These are phyloP conservation scores for Ptychoptera albimana DNA, from an alignment of 2,888 invertebrate genomes.

Conservation along the genomic window DNA sequence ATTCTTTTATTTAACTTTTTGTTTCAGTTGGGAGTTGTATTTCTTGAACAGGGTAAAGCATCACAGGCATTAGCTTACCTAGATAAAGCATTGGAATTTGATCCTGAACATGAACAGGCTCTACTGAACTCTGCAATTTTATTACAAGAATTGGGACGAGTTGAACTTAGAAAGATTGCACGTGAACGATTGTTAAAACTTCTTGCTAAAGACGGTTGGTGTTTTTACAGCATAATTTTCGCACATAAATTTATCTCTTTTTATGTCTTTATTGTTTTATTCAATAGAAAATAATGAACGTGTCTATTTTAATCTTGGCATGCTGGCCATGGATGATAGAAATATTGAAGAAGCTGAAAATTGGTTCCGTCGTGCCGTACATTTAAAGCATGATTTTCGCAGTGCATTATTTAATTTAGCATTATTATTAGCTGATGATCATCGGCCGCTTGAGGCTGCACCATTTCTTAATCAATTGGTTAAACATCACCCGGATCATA, in stretches of 20 bases:
- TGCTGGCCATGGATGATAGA: slow-evolving; percentile 92
- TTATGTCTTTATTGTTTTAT: neutral
- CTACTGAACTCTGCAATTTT: slow-evolving; percentile 88
- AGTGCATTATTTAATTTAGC: slow-evolving; percentile 92
- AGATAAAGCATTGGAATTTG: slow-evolving; percentile 80
- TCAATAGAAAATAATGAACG: slow-evolving; percentile 62
- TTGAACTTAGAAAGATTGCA: slow-evolving; percentile 63
- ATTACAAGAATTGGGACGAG: slow-evolving; percentile 75
- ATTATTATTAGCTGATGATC: slow-evolving; percentile 71
- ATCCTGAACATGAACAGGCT: slow-evolving; percentile 91
- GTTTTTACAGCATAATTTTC: neutral
- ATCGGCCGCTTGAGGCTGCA: slow-evolving; percentile 78
- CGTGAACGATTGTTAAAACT: slow-evolving; percentile 67
- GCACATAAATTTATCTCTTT: neutral
- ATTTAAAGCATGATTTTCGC: slow-evolving; percentile 74
- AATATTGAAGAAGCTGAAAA: slow-evolving; percentile 78
- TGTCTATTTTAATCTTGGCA: slow-evolving; percentile 88
- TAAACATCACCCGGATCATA: slow-evolving; percentile 80
- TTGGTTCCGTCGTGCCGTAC: slow-evolving; percentile 80
- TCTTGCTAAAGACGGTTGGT: slow-evolving; percentile 49
- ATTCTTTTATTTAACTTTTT: slow-evolving; percentile 8
- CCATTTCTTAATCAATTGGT: slow-evolving; percentile 84
- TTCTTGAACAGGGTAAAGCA: slow-evolving; percentile 81
- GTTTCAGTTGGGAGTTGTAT: slow-evolving; percentile 74
- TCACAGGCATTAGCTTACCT: slow-evolving; percentile 81